Evolutionary conservation across 2,113 vertebrate genomes (phyloP).

Genomic region (Oceanites oceanicus): DNA sequence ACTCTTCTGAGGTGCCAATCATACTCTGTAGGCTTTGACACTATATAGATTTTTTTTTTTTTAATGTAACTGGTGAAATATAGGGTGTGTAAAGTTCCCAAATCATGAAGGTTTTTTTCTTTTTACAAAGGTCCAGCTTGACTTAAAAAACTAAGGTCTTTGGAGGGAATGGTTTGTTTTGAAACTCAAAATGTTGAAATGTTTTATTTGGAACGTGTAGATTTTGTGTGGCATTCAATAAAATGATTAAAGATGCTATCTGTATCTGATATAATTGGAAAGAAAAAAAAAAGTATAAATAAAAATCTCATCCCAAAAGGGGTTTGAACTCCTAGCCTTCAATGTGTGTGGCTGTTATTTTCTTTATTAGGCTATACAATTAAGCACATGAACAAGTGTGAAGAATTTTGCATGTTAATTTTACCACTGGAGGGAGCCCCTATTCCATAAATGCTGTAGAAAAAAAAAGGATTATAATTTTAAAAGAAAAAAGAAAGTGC

Average conservation of each 20-base stretch:
- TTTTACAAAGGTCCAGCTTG: not conserved
- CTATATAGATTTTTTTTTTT: not conserved
- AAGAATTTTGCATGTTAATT: conserved; percentile 38
- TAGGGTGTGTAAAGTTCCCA: not conserved
- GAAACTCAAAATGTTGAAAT: not conserved
- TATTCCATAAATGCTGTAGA: conserved; percentile 51
- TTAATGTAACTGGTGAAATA: not conserved
- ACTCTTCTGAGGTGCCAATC: not conserved
- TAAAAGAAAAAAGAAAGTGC: not conserved
- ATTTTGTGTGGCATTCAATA: not conserved
- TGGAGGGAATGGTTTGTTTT: not conserved
- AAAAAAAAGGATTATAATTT: not conserved
- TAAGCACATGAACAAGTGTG: not conserved
- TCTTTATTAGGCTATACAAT: not conserved
- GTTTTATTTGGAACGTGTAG: not conserved
- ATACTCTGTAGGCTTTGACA: not conserved
- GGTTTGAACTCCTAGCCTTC: not conserved
- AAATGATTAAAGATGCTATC: not conserved
- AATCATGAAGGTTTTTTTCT: not conserved
- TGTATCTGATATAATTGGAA: not conserved
- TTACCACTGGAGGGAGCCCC: conserved; percentile 80
- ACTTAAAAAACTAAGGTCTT: not conserved
- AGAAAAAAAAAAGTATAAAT: not conserved
- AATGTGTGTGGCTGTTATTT: not conserved
- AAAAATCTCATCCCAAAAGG: not conserved